These are phyloP conservation scores for Mellilla xanthometata DNA, from an alignment of 2,888 invertebrate species.

Conservation along the genomic window DNA sequence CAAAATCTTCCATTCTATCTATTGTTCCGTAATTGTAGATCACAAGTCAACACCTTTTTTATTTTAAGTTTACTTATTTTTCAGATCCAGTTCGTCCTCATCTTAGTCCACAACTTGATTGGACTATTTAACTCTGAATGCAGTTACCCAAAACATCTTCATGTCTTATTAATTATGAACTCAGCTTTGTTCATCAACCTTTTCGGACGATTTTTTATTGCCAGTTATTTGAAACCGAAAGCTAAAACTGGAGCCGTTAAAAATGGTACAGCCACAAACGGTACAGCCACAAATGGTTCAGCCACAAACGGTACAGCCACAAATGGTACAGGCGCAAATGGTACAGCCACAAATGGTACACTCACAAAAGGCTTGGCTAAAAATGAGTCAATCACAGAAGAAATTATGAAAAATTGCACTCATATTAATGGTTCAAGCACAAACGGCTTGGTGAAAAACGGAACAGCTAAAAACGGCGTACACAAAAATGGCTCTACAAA, in stretches of 20 bases:
- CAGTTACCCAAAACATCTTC: conserved; percentile 1
- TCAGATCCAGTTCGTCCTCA: conserved; percentile 14
- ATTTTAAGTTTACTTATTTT: too few relatives aligned
- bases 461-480: not conserved
- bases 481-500: conserved; percentile 1
- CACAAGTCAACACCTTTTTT: too few relatives aligned
- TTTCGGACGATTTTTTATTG: conserved; percentile 12
- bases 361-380: not conserved
- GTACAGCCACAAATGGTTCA: not conserved
- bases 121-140: conserved; percentile 9
- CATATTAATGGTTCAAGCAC: too few relatives aligned
- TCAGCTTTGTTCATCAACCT: conserved; percentile 7
- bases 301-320: not conserved
- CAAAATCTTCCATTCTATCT: too few relatives aligned
- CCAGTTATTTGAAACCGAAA: conserved; percentile 5
- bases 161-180: not conserved
- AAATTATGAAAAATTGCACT: too few relatives aligned
- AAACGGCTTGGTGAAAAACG: too few relatives aligned
- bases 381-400: too few relatives aligned
- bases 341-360: not conserved
- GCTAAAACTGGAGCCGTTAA: not conserved
- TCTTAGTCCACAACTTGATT: conserved; percentile 10
- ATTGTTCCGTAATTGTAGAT: too few relatives aligned
- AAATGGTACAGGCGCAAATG: not conserved
- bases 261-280: conserved; percentile 3